Percentiles rank a stretch among this genome's conserved stretches.
Conservation (phyloP, 1,140 invertebrate species). For the Atta texana region DNA sequence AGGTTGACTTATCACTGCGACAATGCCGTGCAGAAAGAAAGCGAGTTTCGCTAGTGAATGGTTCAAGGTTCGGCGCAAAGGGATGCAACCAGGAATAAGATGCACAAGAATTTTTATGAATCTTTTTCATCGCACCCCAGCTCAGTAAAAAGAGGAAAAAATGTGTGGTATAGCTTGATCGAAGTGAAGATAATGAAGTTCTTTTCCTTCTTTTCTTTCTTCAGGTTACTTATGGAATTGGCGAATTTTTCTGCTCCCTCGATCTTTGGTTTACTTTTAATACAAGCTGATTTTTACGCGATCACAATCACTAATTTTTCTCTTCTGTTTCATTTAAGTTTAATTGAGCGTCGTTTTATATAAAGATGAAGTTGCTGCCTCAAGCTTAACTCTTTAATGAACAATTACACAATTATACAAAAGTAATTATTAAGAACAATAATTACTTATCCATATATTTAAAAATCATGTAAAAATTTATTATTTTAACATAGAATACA, state of each 20-base stretch:
- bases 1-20: conserved; percentile 79
- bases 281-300: conserved; percentile 6
- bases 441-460: background rate
- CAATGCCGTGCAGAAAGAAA: conserved; percentile 43
- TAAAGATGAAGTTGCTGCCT: background rate
- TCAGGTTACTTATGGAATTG: conserved; percentile 42
- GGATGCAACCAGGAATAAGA: background rate
- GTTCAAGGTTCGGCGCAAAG: conserved; percentile 14
- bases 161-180: conserved; percentile 7
- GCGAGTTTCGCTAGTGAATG: conserved; percentile 48
- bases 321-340: conserved; percentile 15
- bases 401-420: background rate
- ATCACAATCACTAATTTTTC: conserved; percentile 1
- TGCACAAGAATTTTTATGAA: conserved; percentile 68
- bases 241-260: conserved; percentile 38
- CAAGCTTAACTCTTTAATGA: background rate
- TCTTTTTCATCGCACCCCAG: conserved; percentile 42
- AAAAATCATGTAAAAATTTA: background rate
- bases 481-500: background rate
- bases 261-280: conserved; percentile 52
- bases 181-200: conserved; percentile 38
- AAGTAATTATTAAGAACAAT: background rate
- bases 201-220: background rate
- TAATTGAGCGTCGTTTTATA: conserved; percentile 1
- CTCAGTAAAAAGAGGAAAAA: conserved; percentile 1